Evolutionary conservation across 2,113 vertebrate genomes (phyloP), one percentile per base, ranked within the genome.

Genomic region (Psophia crepitans): DNA sequence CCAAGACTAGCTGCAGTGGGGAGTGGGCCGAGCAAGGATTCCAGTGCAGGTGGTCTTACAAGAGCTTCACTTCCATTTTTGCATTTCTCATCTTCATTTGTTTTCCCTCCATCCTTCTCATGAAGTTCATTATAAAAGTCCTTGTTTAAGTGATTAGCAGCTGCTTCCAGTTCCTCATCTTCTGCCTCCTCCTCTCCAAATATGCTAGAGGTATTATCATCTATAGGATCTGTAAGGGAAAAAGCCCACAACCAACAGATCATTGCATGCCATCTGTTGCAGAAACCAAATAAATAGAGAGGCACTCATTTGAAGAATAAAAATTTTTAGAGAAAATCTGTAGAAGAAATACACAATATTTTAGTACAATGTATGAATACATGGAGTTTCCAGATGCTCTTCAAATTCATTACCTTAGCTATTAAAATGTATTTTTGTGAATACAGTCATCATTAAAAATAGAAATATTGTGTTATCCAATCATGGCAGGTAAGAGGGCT

Each of bases 1-100:
- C 99, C 99, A 84, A 99, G 98, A 39, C 99, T 99, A 91, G 99
- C 99, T 0, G 99, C 98, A 0, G 99, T 99, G 56, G 99, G 99
- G 89, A 99, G 98, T 0, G 98, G 98, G 4, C 99, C 99, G 1
- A 99, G 98, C 91, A 99, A 98, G 89, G 98, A 98, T 54, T 98
- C 98, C 94, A 99, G 95, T 9, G 98, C 99, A 0, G 35, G 99
- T 80, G 95, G 98, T 93, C 96, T 90, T 53, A 97, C 76, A 33
- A 91, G 35, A 60, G 73, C 61, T 53, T 97, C 74, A 13, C 85
- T 54, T 68, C 73, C 56, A 81, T 94, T 96, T 94, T 64, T 13
- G 90, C 87, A 80, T 8, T 81, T 63, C 43, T 66, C 70, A 6
- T 89, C 65, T 60, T 93, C 97, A 5, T 81, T 89, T 3, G 64